phyloP scores from a whole-genome alignment of 2,797 vertebrate species.

The Alcedo atthis region DNA sequence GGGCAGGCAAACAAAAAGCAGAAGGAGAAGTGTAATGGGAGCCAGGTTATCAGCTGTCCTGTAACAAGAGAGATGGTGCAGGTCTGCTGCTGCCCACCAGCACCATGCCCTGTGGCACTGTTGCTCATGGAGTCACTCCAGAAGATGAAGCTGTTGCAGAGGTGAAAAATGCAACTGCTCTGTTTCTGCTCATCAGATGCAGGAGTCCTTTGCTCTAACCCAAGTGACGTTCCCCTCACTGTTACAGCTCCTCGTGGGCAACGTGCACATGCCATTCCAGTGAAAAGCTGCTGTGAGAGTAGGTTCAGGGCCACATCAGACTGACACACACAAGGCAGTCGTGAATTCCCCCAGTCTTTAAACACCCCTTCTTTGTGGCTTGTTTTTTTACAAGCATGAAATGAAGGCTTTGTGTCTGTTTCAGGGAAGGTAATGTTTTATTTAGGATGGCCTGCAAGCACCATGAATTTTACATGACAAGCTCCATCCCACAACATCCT shows the following conservation, averaged over 20 bases:
- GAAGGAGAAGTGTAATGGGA: neutral
- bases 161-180: neutral
- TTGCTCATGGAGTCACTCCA: neutral
- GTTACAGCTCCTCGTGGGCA: neutral
- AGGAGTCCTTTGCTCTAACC: neutral
- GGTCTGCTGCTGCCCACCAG: neutral
- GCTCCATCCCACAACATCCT: neutral
- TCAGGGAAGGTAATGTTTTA: neutral
- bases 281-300: neutral
- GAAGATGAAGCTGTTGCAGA: neutral
- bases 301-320: neutral
- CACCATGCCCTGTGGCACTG: neutral
- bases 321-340: neutral
- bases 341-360: neutral
- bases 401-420: neutral
- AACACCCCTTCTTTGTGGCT: neutral
- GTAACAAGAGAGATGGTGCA: neutral
- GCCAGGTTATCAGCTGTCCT: neutral
- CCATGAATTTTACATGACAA: slow-evolving; percentile 48
- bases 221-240: neutral
- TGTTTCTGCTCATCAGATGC: neutral
- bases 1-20: neutral
- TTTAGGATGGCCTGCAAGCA: slow-evolving; percentile 16
- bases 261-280: neutral
- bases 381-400: neutral